phyloP scores from a whole-genome alignment of 2,113 vertebrate genomes.

The Chaetodon auriga region DNA sequence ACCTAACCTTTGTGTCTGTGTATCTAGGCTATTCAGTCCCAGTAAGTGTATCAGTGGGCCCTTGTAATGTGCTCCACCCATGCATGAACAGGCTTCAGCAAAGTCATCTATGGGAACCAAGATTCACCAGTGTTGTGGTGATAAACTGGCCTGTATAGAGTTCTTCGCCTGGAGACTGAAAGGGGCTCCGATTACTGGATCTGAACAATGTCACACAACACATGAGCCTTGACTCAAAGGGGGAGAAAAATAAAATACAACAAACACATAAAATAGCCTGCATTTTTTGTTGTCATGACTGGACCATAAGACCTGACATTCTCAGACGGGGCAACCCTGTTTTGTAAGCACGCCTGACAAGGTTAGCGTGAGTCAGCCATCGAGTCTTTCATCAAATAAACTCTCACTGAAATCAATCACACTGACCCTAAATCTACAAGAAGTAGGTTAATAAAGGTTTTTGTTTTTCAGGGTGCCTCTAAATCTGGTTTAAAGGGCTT shows the following conservation, averaged over 20 bases:
- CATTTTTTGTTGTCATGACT: constrained; percentile 10
- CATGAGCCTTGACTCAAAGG: constrained; percentile 25
- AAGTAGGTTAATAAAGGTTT: constrained; percentile 60
- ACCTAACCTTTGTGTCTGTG: not conserved
- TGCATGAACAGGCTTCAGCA: constrained; percentile 32
- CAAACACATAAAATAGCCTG: constrained; percentile 36
- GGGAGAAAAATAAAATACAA: constrained; percentile 3
- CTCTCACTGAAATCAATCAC: constrained; percentile 24
- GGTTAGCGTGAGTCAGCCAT: constrained; percentile 7
- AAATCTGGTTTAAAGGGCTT: constrained; percentile 54
- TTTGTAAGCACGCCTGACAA: constrained; percentile 24
- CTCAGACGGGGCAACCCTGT: constrained; percentile 33
- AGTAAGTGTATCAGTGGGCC: constrained; percentile 36
- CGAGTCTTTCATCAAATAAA: constrained; percentile 29
- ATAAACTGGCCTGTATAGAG: constrained; percentile 51
- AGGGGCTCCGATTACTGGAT: constrained; percentile 62
- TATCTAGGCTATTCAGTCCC: constrained; percentile 18
- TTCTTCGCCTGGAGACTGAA: constrained; percentile 65
- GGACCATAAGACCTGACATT: constrained; percentile 3
- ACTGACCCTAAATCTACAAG: constrained; percentile 22
- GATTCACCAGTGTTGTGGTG: constrained; percentile 41
- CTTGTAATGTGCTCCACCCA: constrained; percentile 37
- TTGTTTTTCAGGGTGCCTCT: constrained; percentile 44
- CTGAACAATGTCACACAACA: constrained; percentile 59
- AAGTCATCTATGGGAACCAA: constrained; percentile 51